Evolutionary conservation across 2,113 vertebrate genomes (phyloP), one percentile per base, ranked within the genome.

Genomic region (Onychorhynchus coronatus): DNA sequence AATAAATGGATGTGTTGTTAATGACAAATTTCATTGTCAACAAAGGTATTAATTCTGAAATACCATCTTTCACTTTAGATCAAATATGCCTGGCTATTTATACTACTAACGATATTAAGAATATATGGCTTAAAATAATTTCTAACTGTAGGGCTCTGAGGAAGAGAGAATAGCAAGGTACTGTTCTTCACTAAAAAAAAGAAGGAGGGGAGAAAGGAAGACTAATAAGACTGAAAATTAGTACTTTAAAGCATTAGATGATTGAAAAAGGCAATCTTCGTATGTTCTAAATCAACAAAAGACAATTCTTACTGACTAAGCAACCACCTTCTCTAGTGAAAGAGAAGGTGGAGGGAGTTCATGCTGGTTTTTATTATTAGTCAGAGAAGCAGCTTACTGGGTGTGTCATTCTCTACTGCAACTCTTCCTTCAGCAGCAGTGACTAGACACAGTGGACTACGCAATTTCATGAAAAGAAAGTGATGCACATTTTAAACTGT

Each of bases 201-300:
- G 8, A 0, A 4, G 6, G 4, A 2, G 14, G 2, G 9, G 9
- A 6, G 5, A 14, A 58, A 11, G 13, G 6, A 46, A 62, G 30
- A 30, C 30, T 39, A 8, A 35, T 42, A 47, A 81, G 11, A 18
- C 7, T 80, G 15, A 37, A 61, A 78, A 74, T 28, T 23, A 27
- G 11, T 65, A 16, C 19, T 50, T 23, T 49, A 82, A 66, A 84
- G 2, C 0, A 4, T 46, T 42, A 72, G 24, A 14, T 49, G 22
- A 47, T 27, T 75, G 24, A 33, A 71, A 76, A 85, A 70, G 6
- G 11, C 5, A 71, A 62, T n/a, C 6, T 30, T 49, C 1, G 1
- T 33, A 11, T 49, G 12, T 44, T 77, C 24, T 72, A 39, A 55
- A 61, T 44, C 6, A 13, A 39, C 6, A n/a, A 49, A 44, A 70